These are phyloP conservation scores for Sciurus niger DNA, from an alignment of 2,113 vertebrate genomes.

Conservation along the genomic window DNA sequence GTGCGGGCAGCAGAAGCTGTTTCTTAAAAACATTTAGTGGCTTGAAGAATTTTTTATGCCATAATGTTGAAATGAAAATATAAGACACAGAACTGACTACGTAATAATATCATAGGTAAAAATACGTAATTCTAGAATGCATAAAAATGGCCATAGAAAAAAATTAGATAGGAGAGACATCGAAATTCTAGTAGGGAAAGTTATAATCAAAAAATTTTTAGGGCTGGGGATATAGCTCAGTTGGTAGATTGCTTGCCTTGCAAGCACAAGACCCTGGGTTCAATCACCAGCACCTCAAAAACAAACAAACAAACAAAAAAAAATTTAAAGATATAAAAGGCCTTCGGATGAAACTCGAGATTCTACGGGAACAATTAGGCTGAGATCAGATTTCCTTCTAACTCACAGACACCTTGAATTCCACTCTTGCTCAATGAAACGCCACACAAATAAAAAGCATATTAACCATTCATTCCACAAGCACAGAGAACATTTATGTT, in stretches of 20 bases:
- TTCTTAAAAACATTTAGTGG: neutral
- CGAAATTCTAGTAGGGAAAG: neutral
- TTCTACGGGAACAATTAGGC: neutral
- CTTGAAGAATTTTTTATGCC: neutral
- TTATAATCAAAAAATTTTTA: constrained; percentile 27
- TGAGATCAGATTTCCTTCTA: neutral
- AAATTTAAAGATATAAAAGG: constrained; percentile 25
- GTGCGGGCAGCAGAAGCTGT: neutral
- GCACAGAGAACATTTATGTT: neutral
- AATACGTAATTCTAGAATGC: neutral
- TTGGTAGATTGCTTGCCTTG: too few relatives aligned
- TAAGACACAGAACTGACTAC: neutral
- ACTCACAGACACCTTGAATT: neutral
- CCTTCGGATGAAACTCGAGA: neutral
- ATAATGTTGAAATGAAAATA: neutral
- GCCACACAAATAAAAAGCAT: neutral
- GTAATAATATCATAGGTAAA: neutral
- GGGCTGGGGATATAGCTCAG: too few relatives aligned
- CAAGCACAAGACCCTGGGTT: too few relatives aligned
- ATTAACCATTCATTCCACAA: neutral
- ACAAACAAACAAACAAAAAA: neutral
- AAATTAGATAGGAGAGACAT: neutral
- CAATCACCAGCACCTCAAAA: too few relatives aligned
- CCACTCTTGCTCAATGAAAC: neutral
- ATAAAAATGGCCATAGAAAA: neutral